A percentile compares a stretch with the other conserved stretches of the same genome.
Conservation (phyloP, 2,797 vertebrate genomes). For the Chaetophractus vellerosus region DNA sequence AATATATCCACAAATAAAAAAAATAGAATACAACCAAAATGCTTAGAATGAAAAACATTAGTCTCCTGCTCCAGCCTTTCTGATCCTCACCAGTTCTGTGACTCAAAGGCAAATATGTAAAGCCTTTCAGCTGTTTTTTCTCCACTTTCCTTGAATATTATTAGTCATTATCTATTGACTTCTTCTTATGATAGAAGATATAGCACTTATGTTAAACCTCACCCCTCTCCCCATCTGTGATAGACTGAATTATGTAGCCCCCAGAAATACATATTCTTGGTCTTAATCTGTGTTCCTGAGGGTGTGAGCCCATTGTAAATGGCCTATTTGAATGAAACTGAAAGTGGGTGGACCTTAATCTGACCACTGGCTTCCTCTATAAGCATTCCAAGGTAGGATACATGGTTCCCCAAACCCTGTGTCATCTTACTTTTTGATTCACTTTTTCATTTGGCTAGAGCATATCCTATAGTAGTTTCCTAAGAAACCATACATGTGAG, state of each 20-base stretch:
- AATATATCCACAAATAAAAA: neutral
- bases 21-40: neutral
- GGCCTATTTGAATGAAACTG: no score
- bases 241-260: no score
- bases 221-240: neutral
- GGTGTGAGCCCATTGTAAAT: no score
- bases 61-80: neutral
- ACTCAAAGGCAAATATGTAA: neutral
- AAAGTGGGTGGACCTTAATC: no score
- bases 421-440: neutral
- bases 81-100: neutral
- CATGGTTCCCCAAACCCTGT: neutral
- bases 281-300: no score
- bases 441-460: neutral
- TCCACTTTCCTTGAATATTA: constrained; percentile 4
- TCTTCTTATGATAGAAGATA: neutral
- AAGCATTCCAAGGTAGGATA: neutral
- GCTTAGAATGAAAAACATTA: neutral
- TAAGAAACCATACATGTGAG: neutral
- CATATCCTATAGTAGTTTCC: neutral
- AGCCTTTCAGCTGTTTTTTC: constrained; percentile 9
- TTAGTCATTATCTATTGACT: neutral
- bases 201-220: neutral
- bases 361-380: no score
- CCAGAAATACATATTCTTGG: no score